These are phyloP conservation scores for Bhutanitis thaidina DNA, from an alignment of 2,888 invertebrate genomes.

Conservation along the genomic window DNA sequence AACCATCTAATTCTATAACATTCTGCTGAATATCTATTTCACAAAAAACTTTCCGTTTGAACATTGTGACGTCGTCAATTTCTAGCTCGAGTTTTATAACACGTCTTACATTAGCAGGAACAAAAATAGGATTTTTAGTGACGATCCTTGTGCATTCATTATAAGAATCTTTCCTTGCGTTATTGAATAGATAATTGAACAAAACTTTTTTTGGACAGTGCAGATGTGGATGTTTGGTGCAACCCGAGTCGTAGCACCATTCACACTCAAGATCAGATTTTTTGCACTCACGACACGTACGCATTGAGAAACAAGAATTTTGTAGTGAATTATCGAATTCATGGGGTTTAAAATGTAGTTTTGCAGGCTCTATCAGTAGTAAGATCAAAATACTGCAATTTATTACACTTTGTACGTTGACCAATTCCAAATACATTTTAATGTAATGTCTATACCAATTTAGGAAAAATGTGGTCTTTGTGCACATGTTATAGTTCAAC, in stretches of 20 bases:
- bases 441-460: no score
- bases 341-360: conserved; percentile 8
- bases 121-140: conserved; percentile 31
- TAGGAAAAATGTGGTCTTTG: no score
- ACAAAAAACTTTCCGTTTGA: conserved; percentile 31
- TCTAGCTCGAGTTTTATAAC: conserved; percentile 32
- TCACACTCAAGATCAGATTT: conserved; percentile 29
- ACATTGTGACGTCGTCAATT: conserved; percentile 38
- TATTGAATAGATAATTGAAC: conserved; percentile 24
- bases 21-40: conserved; percentile 32
- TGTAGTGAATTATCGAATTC: conserved; percentile 17
- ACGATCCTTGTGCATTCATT: conserved; percentile 32
- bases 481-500: no score
- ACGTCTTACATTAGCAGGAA: conserved; percentile 30
- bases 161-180: conserved; percentile 18
- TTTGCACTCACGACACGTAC: conserved; percentile 35
- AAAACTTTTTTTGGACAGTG: conserved; percentile 35
- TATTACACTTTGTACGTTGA: neutral
- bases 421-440: no score
- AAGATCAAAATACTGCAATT: neutral
- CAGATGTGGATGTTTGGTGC: conserved; percentile 31
- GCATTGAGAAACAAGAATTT: conserved; percentile 24
- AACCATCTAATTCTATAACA: conserved; percentile 22
- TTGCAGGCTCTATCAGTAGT: neutral
- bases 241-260: conserved; percentile 38